Evolutionary conservation across 2,113 vertebrate species (phyloP), one percentile per base, ranked within the genome.

Genomic region (Symphodus melops): DNA sequence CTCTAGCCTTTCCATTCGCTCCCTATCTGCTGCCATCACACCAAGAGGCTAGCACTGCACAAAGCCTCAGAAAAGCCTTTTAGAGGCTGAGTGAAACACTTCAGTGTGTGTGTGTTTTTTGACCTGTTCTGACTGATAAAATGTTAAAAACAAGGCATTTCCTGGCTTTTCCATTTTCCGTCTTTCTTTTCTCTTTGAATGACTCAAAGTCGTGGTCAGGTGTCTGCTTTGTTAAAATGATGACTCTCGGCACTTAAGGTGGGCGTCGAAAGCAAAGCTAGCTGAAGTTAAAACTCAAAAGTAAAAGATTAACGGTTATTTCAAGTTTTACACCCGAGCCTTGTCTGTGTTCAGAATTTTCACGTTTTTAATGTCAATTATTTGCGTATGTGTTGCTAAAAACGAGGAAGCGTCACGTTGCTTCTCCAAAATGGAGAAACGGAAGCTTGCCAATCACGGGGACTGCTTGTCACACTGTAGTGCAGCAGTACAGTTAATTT

Each of bases 1-100:
- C 82, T 79, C 63, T 73, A 60, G 82, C 82, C 60, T 77, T 79
- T 57, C 59, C 37, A 65, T 82, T 87, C 68, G 49, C 59, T 67
- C 57, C 60, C 80, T 85, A 88, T 92, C 89, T 51, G 72, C 79
- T 75, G 75, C 79, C 85, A 89, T 92, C 86, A 82, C 57, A 82
- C 75, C 87, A 73, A 51, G 67, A 83, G 77, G 79, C 86, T 58
- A 66, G 71, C 72, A 23, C 73, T 57, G 77, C 79, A 79, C 79
- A 90, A 83, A 88, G 65, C 61, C 64, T 74, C 73, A 52, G 56
- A 77, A 86, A 86, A 84, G 81, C 78, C 77, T 84, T 87, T 70
- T 75, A 75, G 52, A 49, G 59, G 75, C 70, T 46, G 74, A 90
- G 76, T 63, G 70, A 86, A 90, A 82, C 75, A 66, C 79, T 77